Conservation (phyloP, 1,140 invertebrate species). For the Solen grandis region DNA sequence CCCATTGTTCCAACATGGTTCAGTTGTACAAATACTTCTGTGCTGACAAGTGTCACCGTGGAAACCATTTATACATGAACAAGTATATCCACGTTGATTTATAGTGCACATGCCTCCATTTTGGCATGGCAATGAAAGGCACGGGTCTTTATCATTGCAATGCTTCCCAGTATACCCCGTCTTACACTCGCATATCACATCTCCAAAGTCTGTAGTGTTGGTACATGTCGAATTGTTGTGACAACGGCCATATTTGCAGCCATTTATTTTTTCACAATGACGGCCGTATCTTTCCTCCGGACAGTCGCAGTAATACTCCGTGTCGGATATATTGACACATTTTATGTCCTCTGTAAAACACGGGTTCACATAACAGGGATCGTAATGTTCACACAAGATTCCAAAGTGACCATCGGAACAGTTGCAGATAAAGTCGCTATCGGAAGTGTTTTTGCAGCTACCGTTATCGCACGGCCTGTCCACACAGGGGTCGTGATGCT, state of each 20-base stretch:
- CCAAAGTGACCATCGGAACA: conserved; percentile 70
- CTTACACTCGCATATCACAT: conserved; percentile 6
- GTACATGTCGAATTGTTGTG: conserved; percentile 47
- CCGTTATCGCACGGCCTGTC: conserved; percentile 67
- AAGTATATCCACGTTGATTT: conserved; percentile 9
- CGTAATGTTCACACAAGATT: conserved; percentile 58
- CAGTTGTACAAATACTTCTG: conserved; percentile 24
- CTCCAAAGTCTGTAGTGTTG: conserved; percentile 19
- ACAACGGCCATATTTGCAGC: conserved; percentile 62
- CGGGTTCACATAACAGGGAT: conserved; percentile 68
- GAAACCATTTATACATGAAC: conserved; percentile 43
- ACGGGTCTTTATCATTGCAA: conserved; percentile 30
- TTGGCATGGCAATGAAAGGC: conserved; percentile 24
- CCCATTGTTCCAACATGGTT: conserved; percentile 66
- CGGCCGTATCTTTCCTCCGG: conserved; percentile 58
- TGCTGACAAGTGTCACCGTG: conserved; percentile 42
- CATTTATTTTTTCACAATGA: conserved; percentile 60
- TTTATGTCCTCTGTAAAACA: conserved; percentile 57
- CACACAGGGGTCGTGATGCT: conserved; percentile 74
- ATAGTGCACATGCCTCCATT: conserved; percentile 40
- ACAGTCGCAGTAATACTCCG: conserved; percentile 65
- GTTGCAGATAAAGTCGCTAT: conserved; percentile 59
- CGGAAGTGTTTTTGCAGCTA: conserved; percentile 57
- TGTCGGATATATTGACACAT: conserved; percentile 81
- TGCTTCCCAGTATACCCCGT: conserved; percentile 7